phyloP scores from a whole-genome alignment of 2,888 invertebrate species.

The Cloeon dipterum region DNA sequence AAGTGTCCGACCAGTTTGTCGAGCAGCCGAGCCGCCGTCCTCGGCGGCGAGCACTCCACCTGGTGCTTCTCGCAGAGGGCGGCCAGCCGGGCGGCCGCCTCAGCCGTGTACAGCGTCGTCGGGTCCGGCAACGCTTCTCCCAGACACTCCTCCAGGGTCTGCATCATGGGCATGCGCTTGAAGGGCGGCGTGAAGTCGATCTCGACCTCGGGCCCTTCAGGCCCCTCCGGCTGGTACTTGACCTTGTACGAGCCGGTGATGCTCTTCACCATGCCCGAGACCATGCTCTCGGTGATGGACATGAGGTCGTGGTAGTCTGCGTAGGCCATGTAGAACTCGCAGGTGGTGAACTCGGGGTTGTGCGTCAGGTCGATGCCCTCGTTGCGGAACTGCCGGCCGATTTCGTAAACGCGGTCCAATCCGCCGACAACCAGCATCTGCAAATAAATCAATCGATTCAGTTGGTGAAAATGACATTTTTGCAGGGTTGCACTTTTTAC shows the following conservation, averaged over 20 bases:
- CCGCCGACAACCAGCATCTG: constrained; percentile 95
- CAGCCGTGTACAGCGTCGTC: constrained; percentile 37
- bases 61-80: constrained; percentile 57
- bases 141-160: constrained; percentile 62
- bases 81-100: constrained; percentile 52
- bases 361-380: constrained; percentile 98
- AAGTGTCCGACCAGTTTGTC: constrained; percentile 96
- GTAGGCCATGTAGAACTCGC: constrained; percentile 99
- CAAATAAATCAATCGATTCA: constrained; percentile 5
- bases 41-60: constrained; percentile 86
- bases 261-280: constrained; percentile 65
- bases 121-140: constrained; percentile 46
- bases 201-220: constrained; percentile 53
- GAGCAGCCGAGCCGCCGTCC: constrained; percentile 76
- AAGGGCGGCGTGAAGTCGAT: constrained; percentile 98
- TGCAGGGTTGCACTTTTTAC: too few species aligned
- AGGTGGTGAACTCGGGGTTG: constrained; percentile 98
- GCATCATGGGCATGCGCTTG: constrained; percentile 73
- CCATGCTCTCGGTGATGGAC: constrained; percentile 68
- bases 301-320: constrained; percentile 96
- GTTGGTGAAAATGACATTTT: too few species aligned
- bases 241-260: constrained; percentile 82
- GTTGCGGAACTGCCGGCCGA: constrained; percentile 87
- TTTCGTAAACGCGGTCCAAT: constrained; percentile 78
- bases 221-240: constrained; percentile 80